Conservation (phyloP, 2,113 vertebrate species). For the Rhodinocichla rosea region DNA sequence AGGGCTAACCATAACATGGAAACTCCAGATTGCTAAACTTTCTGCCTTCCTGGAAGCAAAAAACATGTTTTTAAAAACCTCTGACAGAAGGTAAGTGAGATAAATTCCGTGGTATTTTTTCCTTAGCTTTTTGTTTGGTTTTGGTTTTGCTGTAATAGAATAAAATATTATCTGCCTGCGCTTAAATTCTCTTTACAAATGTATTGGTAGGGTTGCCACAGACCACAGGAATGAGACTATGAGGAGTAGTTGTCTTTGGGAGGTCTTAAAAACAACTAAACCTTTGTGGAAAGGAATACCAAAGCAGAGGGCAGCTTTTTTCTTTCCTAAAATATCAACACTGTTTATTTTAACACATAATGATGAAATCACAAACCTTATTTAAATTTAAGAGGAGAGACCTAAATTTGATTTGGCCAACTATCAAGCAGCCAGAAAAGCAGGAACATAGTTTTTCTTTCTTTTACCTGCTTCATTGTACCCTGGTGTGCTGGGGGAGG, state of each 20-base stretch:
- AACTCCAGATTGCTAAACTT: background rate
- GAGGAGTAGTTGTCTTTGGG: slow-evolving; percentile 18
- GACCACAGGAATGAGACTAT: slow-evolving; percentile 52
- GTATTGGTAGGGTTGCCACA: slow-evolving; percentile 9
- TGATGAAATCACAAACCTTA: background rate
- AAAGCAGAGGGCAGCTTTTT: background rate
- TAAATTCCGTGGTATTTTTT: background rate
- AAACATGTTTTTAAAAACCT: background rate
- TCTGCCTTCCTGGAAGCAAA: background rate
- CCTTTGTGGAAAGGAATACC: background rate
- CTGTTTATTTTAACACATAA: slow-evolving; percentile 6
- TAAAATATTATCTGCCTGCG: slow-evolving; percentile 34
- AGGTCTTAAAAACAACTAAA: slow-evolving; percentile 20
- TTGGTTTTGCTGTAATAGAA: slow-evolving; percentile 10
- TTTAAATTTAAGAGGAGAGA: background rate
- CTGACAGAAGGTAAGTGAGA: background rate
- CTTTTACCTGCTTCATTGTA: background rate
- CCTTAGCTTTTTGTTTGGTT: background rate
- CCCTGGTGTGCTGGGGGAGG: background rate
- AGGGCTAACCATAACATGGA: background rate
- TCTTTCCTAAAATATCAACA: background rate
- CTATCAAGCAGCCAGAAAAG: background rate
- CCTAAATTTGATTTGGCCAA: background rate
- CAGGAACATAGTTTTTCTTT: background rate
- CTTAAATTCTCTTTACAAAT: slow-evolving; percentile 35